Conservation (phyloP, 2,113 vertebrate species). For the Oncorhynchus keta region DNA sequence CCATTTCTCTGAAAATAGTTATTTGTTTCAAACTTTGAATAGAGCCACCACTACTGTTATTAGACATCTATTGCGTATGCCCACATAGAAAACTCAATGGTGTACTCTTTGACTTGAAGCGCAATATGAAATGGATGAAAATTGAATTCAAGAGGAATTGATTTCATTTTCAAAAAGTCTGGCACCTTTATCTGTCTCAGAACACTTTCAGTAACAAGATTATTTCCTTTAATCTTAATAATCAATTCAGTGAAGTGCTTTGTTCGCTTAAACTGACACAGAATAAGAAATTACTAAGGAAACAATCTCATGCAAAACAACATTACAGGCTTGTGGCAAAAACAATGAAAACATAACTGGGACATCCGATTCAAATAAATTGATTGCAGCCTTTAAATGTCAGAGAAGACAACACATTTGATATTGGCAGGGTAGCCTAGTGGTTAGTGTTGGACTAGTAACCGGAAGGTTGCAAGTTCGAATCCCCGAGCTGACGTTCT, state of each 20-base stretch:
- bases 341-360: not conserved
- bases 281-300: not conserved
- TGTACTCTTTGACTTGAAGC: not conserved
- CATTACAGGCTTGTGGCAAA: not conserved
- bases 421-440: not conserved
- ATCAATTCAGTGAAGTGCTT: not conserved
- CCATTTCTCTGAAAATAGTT: no score
- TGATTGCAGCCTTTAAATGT: not conserved
- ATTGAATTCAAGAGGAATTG: not conserved
- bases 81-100: no score
- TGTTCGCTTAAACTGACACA: not conserved
- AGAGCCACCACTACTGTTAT: no score
- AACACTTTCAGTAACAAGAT: not conserved
- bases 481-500: no score
- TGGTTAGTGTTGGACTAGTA: no score
- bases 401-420: not conserved
- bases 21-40: no score
- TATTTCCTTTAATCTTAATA: not conserved
- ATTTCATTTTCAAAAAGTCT: not conserved
- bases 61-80: no score
- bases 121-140: not conserved
- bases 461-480: no score
- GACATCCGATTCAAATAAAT: not conserved
- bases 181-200: not conserved
- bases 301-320: not conserved